Evolutionary conservation across 2,888 invertebrate genomes (phyloP).

Genomic region (Apoda limacodes): DNA sequence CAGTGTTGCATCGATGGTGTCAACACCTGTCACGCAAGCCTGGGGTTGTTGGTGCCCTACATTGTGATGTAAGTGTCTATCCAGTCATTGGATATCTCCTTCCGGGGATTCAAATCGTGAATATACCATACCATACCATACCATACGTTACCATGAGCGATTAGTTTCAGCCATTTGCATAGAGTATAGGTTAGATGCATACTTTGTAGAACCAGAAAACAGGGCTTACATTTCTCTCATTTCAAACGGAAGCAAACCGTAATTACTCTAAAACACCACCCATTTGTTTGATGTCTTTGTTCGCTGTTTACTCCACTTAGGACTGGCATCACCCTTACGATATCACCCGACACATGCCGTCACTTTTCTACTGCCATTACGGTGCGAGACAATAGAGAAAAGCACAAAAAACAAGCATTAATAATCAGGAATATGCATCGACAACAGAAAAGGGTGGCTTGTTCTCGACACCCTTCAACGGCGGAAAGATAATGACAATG

Average conservation of each 20-base stretch:
- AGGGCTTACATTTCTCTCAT: conserved; percentile 60
- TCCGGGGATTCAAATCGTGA: too few species aligned
- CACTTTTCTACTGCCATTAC: conserved; percentile 55
- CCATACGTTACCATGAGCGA: too few species aligned
- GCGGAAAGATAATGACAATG: conserved; percentile 43
- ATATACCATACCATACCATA: too few species aligned
- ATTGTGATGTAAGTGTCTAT: too few species aligned
- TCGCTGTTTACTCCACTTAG: conserved; percentile 67
- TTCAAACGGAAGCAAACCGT: conserved; percentile 63
- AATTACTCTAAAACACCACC: conserved; percentile 70
- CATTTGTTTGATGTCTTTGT: conserved; percentile 71
- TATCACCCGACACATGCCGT: conserved; percentile 54
- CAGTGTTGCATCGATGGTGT: too few species aligned
- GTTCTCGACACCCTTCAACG: conserved; percentile 36
- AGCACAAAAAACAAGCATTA: conserved; percentile 65
- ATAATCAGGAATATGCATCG: conserved; percentile 67
- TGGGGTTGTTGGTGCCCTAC: too few species aligned
- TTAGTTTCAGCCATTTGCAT: too few species aligned
- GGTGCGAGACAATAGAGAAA: conserved; percentile 51
- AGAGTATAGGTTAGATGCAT: too few species aligned
- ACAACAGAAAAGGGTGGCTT: conserved; percentile 36
- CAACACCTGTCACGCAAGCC: too few species aligned
- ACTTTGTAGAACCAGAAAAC: too few species aligned
- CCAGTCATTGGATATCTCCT: too few species aligned
- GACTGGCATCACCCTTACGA: conserved; percentile 61